Base-by-base conservation (phyloP, 2,797 vertebrate genomes). In the Staurois parvus region DNA sequence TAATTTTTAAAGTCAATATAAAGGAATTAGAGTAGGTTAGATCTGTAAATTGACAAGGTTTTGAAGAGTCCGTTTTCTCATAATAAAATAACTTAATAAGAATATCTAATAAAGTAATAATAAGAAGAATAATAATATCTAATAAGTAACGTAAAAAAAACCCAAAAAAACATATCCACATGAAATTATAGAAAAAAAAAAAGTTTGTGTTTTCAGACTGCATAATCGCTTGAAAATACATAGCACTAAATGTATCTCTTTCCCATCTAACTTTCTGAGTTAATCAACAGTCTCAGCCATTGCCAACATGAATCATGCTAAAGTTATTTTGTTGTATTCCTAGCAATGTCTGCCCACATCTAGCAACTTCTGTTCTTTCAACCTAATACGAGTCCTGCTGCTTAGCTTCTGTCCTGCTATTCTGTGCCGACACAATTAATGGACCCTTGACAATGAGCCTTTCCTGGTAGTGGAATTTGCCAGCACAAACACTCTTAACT, bases 261-360 rank as follows among this genome's bases (percentile, higher is more conserved):
- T 56, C 8, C 17, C 24, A 77, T 28, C 12, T 28, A 29, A 30
- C 13, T 21, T 72, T 40, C 32, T 10, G 13, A 69, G 64, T 68
- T 78, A n/a, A 79, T 52, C 59, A 74, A 74, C 84, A 79, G 0
- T 19, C 11, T 79, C 6, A 45, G 10, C 76, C 9, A 29, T 17
- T 74, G 76, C 34, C 84, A 69, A 30, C 17, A 29, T 78, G 73
- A 86, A 72, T 78, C 79, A 77, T 29, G 66, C 79, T 66, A 76
- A 83, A 67, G 80, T 21, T 83, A 86, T 86, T 72, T 72, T 72
- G 52, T 34, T 77, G 72, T n/a, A 32, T 70, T 62, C 26, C 26
- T 37, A 75, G 30, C 24, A 74, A 30, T 42, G 62, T 59, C 32
- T 62, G 48, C 72, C 72, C 30, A 30, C 30, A 19, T 70, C 77